Evolutionary conservation across 1,140 invertebrate species (phyloP), one percentile per base, ranked within the genome.

Genomic region (Liolophura sinensis): DNA sequence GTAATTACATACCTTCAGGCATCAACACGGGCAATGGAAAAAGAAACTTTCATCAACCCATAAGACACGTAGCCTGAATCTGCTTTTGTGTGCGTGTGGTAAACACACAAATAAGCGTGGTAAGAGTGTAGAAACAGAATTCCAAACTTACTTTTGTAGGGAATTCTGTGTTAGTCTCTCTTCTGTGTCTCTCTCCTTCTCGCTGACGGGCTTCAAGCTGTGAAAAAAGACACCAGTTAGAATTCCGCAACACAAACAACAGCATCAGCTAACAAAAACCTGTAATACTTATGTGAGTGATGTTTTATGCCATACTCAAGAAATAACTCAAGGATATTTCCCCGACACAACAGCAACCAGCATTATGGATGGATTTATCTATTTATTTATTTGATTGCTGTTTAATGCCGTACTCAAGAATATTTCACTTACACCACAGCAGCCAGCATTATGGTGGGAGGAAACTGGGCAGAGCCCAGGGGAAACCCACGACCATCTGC

Each of bases 191-290:
- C 67, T 82, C 80, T 50, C 77, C 77, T 62, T 81, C 77, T 60
- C 80, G 68, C 56, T 81, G 79, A 66, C 75, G 69, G 46, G 79
- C 77, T 74, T 81, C 79, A 60, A 82, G 60, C 79, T 81, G 54
- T 40, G 31, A 40, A 40, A 40, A 40, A 40, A 40, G 3, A 40
- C 31, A 40, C 3, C 31, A 40, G 31, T 40, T 40, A 3, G 3
- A 40, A n/a, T n/a, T n/a, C n/a, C n/a, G n/a, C n/a, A n/a, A n/a
- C n/a, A 50, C 68, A 70, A 64, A 56, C 47, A 46, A 69, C 49
- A 65, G 18, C 27, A 51, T 49, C 25, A 27, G 48, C 52, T 12
- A 24, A 25, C 1, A 68, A 20, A 14, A 25, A n/a, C 16, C 18
- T 16, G 40, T 55, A 15, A 60, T 24, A 25, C 20, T 31, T 16